A percentile compares a stretch with the other conserved stretches of the same genome.
Conservation (phyloP, 2,797 vertebrate genomes). For the Dendrocincla tyrannina region DNA sequence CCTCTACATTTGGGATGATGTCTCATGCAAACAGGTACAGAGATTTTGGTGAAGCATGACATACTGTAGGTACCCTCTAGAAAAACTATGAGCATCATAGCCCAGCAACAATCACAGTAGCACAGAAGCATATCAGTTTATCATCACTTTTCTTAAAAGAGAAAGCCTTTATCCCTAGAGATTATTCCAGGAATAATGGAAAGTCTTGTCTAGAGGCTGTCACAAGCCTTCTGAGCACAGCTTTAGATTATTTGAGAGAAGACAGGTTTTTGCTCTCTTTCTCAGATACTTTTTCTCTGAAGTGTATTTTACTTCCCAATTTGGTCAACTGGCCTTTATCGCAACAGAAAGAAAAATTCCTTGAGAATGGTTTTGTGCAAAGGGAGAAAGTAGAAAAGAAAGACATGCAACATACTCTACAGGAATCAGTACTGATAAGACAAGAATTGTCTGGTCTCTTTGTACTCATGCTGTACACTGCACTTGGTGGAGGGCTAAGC, state of each 20-base stretch:
- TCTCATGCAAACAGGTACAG: background rate
- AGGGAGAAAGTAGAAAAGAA: background rate
- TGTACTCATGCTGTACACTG: background rate
- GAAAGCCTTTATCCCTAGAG: background rate
- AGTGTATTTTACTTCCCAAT: background rate
- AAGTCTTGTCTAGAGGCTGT: background rate
- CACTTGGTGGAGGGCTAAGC: background rate
- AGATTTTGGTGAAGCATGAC: background rate
- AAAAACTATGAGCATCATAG: background rate
- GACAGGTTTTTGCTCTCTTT: background rate
- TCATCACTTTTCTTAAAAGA: background rate
- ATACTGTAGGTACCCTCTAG: background rate
- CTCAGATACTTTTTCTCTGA: rapidly evolving
- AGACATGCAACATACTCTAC: background rate
- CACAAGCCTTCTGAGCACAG: background rate
- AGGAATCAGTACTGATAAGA: background rate
- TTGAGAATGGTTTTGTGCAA: background rate
- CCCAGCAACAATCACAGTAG: background rate
- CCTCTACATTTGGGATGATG: background rate
- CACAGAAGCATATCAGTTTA: background rate
- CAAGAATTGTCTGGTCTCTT: background rate
- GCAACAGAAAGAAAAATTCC: background rate
- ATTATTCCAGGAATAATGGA: background rate
- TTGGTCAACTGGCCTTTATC: background rate
- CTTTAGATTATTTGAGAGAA: background rate